Evolutionary conservation across 1,140 invertebrate genomes (phyloP), one percentile per base, ranked within the genome.

Genomic region (Psilanteris sp.): DNA sequence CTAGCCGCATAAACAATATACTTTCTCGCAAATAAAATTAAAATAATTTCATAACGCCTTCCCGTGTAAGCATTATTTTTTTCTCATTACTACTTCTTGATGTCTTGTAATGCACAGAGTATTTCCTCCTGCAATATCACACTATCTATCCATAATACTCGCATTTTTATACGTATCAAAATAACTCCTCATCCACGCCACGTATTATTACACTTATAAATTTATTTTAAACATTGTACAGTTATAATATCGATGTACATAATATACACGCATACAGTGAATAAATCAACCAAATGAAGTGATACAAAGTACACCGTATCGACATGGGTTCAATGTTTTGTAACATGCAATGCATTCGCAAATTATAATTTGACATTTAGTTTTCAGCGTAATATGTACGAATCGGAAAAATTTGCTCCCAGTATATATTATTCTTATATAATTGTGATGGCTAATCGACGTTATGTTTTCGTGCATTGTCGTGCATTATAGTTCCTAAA

Each of bases 191-290:
- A 15, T 22, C 16, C 13, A 24, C 11, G 14, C 27, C 22, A 9
- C 4, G 24, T 39, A 39, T 55, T 55, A 55, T 41, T 55, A 10
- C 16, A 29, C 11, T 55, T 41, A 41, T 55, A 41, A 41, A 55
- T 41, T 20, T 55, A 31, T 55, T 41, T 39, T 41, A 29, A 55
- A 55, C 24, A 41, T 20, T 55, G 13, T 22, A 31, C 36, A 41
- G 36, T 55, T 55, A 55, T 52, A 39, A 36, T 16, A 37, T 37
- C 48, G 32, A 37, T 9, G 20, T n/a, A 10, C 13, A 6, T 20
- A 50, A 24, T 18, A n/a, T n/a, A n/a, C n/a, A n/a, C n/a, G n/a
- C n/a, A n/a, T n/a, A 54, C 8, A 11, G 34, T 4, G 14, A 16
- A 36, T 36, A 52, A 52, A 36, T 52, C 32, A 24, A 9, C 6